Percentiles rank a stretch among this genome's conserved stretches.
Conservation (phyloP, 2,113 vertebrate genomes). For the Gallinago undulata region DNA sequence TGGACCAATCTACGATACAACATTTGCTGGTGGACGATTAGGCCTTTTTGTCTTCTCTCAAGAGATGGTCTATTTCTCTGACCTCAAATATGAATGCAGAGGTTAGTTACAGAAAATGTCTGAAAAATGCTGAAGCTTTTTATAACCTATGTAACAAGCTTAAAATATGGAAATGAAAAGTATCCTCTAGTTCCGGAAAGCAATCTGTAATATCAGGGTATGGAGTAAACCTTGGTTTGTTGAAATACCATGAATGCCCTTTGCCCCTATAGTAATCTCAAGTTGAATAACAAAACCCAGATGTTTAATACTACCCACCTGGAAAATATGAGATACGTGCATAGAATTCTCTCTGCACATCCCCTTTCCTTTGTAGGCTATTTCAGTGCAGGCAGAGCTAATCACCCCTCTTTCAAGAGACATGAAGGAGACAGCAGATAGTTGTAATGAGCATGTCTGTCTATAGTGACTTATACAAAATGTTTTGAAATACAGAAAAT, state of each 20-base stretch:
- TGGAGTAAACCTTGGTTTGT: neutral
- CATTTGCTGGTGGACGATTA: constrained; percentile 92
- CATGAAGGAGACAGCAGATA: neutral
- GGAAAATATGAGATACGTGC: neutral
- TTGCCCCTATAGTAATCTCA: neutral
- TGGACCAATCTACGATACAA: constrained; percentile 92
- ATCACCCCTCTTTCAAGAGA: neutral
- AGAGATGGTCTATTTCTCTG: constrained; percentile 98
- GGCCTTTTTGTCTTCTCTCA: constrained; percentile 99
- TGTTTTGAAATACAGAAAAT: neutral
- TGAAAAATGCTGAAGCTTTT: neutral
- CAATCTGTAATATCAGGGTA: neutral
- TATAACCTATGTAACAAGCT: neutral
- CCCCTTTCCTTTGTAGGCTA: neutral
- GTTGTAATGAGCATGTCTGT: neutral
- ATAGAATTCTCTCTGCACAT: neutral
- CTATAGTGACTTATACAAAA: neutral
- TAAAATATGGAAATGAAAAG: neutral
- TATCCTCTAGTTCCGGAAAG: neutral
- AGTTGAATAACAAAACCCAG: constrained; percentile 12
- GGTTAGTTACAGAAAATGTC: constrained; percentile 78
- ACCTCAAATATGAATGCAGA: constrained; percentile 98
- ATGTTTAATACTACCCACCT: constrained; percentile 23
- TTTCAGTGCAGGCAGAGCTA: neutral
- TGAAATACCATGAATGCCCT: neutral